Base-by-base conservation (phyloP, 2,113 vertebrate species). In the Sarotherodon lohbergeri region DNA sequence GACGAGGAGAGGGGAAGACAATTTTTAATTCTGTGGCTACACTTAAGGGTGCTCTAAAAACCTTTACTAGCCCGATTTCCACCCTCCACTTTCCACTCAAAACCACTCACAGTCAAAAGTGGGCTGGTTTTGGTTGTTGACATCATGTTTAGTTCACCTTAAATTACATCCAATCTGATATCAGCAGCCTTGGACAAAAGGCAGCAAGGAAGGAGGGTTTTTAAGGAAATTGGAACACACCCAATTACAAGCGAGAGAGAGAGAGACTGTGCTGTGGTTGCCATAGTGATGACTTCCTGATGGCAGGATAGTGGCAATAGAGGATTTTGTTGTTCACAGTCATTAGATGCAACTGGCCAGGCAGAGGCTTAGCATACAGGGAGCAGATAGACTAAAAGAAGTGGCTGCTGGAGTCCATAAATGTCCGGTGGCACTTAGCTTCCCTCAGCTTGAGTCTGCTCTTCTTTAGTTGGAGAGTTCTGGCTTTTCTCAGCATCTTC, bases 381-480 rank as follows among this genome's bases (percentile, higher is more conserved):
- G 68, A 66, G 32, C 52, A 85, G 43, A 16, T 8, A 14, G 14
- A 80, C 7, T 17, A 81, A 22, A 88, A 55, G 3, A 78, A n/a
- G 43, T 32, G 43, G 43, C 71, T 76, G 43, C 61, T 56, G 9
- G 22, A 43, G 86, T 89, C 63, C 43, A 17, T 14, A 55, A 54
- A 85, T 22, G 24, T 83, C 73, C 7, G 5, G 39, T 34, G 13
- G 32, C 71, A 14, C 52, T 94, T 87, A 94, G 86, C 76, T 91
- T 66, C 82, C 80, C 24, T 88, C 88, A 54, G 73, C 86, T 88
- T 91, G 81, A 85, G 54, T 76, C 82, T 89, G 88, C 68, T 94
- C 87, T 52, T 94, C 92, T 91, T 94, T 91, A 19, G 87, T 4
- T 71, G 92, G 19, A 82, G 90, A 86, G 39, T 86, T 83, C 80